These are phyloP conservation scores for Synanthedon myopaeformis DNA, from an alignment of 2,888 invertebrate genomes.

Conservation along the genomic window DNA sequence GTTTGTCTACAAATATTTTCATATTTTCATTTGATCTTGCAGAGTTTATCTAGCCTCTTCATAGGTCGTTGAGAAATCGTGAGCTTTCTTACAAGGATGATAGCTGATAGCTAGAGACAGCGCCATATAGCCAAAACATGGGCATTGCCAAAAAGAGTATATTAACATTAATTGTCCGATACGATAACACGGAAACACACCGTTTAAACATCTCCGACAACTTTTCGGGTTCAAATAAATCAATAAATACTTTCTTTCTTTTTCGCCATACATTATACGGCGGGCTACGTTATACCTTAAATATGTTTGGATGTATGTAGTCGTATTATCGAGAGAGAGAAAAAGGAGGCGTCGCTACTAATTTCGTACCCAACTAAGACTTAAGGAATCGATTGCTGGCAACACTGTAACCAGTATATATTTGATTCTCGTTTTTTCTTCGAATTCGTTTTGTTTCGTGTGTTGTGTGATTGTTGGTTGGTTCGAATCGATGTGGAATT, in stretches of 20 bases:
- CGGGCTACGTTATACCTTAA: slow-evolving; percentile 18
- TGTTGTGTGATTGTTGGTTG: slow-evolving; percentile 66
- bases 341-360: slow-evolving; percentile 25
- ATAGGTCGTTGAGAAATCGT: no score
- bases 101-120: no score
- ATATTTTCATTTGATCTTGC: no score
- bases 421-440: slow-evolving; percentile 27
- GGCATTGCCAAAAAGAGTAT: slow-evolving; percentile 10
- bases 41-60: no score
- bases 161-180: slow-evolving; percentile 27
- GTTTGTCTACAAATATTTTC: no score
- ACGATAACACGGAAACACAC: slow-evolving; percentile 3
- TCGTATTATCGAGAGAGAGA: slow-evolving; percentile 9
- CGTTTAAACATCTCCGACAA: neutral
- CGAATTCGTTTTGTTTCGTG: slow-evolving; percentile 58
- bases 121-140: neutral
- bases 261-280: slow-evolving; percentile 21
- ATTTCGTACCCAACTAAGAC: slow-evolving; percentile 35
- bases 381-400: slow-evolving; percentile 42
- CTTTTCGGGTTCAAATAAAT: slow-evolving; percentile 21
- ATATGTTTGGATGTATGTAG: slow-evolving; percentile 7
- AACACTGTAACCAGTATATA: slow-evolving; percentile 27
- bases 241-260: slow-evolving; percentile 21
- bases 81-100: no score
- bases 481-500: slow-evolving; percentile 58